phyloP scores from a whole-genome alignment of 2,113 vertebrate species.

The Ophthalmolycus amberensis region DNA sequence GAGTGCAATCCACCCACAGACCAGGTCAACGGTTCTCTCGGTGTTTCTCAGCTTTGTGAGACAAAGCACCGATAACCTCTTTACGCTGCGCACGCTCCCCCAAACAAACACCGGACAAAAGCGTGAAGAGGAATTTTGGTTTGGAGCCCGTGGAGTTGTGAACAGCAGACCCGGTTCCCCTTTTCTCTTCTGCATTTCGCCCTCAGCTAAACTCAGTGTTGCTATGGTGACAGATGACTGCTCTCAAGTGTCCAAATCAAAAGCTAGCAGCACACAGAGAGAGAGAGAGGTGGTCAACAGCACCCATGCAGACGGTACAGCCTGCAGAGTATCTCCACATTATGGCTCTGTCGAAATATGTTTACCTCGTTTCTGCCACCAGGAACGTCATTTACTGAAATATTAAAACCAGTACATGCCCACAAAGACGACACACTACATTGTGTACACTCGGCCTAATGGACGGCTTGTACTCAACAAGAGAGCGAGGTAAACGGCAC shows the following conservation, averaged over 20 bases:
- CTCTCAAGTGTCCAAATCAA: slow-evolving; percentile 46
- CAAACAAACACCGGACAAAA: background rate
- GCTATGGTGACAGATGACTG: slow-evolving; percentile 62
- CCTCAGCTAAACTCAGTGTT: slow-evolving; percentile 54
- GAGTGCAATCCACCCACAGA: background rate
- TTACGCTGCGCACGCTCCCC: rapidly evolving
- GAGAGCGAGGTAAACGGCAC: background rate
- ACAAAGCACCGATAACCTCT: background rate
- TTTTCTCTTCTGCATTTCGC: slow-evolving; percentile 23
- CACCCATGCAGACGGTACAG: slow-evolving; percentile 3
- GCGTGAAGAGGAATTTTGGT: slow-evolving; percentile 1
- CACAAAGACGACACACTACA: background rate
- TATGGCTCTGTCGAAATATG: background rate
- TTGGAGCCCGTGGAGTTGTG: background rate
- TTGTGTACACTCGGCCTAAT: background rate
- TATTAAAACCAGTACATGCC: background rate
- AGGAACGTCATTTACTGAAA: background rate
- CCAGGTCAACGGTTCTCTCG: too few relatives aligned
- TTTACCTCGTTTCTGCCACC: background rate
- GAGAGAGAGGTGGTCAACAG: slow-evolving; percentile 1
- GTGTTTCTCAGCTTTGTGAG: background rate
- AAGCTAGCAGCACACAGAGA: slow-evolving; percentile 9
- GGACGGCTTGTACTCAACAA: background rate
- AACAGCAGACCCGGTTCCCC: background rate
- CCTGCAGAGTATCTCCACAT: background rate